Evolutionary conservation across 2,888 invertebrate species (phyloP).

Genomic region (Scaptomyza cyrtandrae): DNA sequence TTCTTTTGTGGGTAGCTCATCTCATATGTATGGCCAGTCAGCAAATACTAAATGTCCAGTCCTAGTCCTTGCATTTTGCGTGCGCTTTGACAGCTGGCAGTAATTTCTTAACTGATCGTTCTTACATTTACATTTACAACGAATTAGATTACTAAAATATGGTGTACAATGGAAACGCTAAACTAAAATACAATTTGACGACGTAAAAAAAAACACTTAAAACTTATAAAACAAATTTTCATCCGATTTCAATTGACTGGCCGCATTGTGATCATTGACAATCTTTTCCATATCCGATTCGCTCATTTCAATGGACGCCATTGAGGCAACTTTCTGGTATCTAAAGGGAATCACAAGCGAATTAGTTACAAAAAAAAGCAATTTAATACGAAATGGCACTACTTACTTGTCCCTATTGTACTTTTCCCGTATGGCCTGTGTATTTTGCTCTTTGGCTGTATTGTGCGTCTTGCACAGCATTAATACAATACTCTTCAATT

Average conservation of each 20-base stretch:
- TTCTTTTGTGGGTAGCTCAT: constrained; percentile 36
- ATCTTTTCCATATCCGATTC: constrained; percentile 74
- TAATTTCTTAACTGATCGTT: constrained; percentile 30
- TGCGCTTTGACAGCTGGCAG: constrained; percentile 34
- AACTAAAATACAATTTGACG: constrained; percentile 62
- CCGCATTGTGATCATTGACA: constrained; percentile 58
- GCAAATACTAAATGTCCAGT: constrained; percentile 61
- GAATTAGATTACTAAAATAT: constrained; percentile 43
- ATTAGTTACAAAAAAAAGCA: neutral
- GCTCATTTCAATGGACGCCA: constrained; percentile 73
- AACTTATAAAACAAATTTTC: constrained; percentile 72
- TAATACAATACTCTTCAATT: constrained; percentile 89
- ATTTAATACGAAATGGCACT: neutral
- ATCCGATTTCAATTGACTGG: constrained; percentile 40
- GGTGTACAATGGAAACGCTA: constrained; percentile 44
- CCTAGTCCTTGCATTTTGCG: constrained; percentile 5
- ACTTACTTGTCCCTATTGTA: constrained; percentile 91
- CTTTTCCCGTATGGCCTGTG: constrained; percentile 95
- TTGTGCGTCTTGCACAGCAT: constrained; percentile 89
- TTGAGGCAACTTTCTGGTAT: constrained; percentile 80
- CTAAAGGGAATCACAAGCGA: constrained; percentile 45
- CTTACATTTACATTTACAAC: constrained; percentile 40
- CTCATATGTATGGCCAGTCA: constrained; percentile 54
- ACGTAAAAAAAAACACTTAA: constrained; percentile 66
- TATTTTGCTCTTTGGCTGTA: constrained; percentile 88